Conservation (phyloP, 2,888 invertebrate genomes). For the Penaeus monodon region DNA sequence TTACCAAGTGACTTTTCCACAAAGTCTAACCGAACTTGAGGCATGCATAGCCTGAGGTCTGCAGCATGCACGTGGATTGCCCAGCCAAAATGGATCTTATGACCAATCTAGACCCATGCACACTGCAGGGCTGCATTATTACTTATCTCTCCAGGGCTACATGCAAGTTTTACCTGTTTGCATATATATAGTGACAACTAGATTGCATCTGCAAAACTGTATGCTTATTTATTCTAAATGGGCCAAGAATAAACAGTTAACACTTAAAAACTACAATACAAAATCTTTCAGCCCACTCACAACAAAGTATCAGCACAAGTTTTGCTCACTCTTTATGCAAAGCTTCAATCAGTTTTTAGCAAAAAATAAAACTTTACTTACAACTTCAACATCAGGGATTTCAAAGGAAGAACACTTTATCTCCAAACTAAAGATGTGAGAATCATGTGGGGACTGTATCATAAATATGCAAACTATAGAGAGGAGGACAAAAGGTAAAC, state of each 20-base stretch:
- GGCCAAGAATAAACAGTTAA: neutral
- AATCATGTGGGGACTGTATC: no score
- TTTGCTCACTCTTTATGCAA: conserved; percentile 50
- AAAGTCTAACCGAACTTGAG: conserved; percentile 50
- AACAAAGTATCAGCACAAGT: conserved; percentile 18
- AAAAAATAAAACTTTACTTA: neutral
- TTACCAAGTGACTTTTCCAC: conserved; percentile 53
- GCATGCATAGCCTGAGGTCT: conserved; percentile 50
- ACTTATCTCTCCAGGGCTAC: conserved; percentile 30
- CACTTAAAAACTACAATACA: neutral
- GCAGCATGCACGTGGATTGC: conserved; percentile 39
- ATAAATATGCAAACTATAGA: neutral
- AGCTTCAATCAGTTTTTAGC: conserved; percentile 24
- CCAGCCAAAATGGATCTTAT: conserved; percentile 38
- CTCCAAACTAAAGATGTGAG: neutral
- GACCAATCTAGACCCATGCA: conserved; percentile 41
- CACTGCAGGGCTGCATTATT: conserved; percentile 32
- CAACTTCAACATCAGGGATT: neutral
- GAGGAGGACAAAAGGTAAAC: neutral
- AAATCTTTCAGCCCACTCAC: neutral
- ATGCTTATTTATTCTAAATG: conserved; percentile 4
- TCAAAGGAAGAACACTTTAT: neutral
- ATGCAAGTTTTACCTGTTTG: conserved; percentile 59
- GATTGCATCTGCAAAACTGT: conserved; percentile 54
- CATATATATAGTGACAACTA: conserved; percentile 57